Evolutionary conservation across 2,888 invertebrate genomes (phyloP).

Genomic region (Adelognathus sp.): DNA sequence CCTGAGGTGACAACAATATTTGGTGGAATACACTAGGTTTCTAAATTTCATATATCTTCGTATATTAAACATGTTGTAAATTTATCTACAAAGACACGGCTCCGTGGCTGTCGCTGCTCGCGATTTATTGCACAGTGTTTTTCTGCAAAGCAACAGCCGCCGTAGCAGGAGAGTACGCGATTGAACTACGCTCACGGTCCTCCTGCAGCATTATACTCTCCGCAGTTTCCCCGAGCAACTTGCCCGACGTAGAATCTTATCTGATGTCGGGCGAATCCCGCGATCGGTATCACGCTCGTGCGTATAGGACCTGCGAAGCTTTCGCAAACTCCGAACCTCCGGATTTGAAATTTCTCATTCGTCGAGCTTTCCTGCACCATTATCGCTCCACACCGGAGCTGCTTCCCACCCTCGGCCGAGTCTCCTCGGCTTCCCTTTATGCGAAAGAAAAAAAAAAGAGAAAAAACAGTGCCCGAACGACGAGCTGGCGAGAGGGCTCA

Average conservation of each 20-base stretch:
- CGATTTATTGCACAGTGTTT: not conserved
- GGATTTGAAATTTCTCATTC: slow-evolving; percentile 24
- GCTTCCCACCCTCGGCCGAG: not conserved
- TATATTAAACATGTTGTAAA: too few species aligned
- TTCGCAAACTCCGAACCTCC: not conserved
- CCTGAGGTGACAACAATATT: too few species aligned
- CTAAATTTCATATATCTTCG: too few species aligned
- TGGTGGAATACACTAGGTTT: too few species aligned
- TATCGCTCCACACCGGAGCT: slow-evolving; percentile 11
- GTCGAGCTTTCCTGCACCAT: not conserved
- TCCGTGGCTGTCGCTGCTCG: not conserved
- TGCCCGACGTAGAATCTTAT: slow-evolving; percentile 73
- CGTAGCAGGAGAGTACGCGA: not conserved
- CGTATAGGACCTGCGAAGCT: slow-evolving; percentile 46
- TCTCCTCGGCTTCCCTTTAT: slow-evolving; percentile 24
- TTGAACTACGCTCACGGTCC: slow-evolving; percentile 5
- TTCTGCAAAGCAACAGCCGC: slow-evolving; percentile 9
- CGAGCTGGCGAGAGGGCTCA: slow-evolving; percentile 55
- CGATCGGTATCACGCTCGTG: slow-evolving; percentile 74
- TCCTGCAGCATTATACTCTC: slow-evolving; percentile 41
- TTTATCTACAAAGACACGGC: too few species aligned
- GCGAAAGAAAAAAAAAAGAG: slow-evolving; percentile 60
- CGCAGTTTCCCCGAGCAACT: slow-evolving; percentile 72
- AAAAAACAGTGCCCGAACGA: slow-evolving; percentile 64
- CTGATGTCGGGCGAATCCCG: slow-evolving; percentile 75